These are phyloP conservation scores for Metopolophium dirhodum DNA, from an alignment of 1,140 invertebrate genomes.

Conservation along the genomic window DNA sequence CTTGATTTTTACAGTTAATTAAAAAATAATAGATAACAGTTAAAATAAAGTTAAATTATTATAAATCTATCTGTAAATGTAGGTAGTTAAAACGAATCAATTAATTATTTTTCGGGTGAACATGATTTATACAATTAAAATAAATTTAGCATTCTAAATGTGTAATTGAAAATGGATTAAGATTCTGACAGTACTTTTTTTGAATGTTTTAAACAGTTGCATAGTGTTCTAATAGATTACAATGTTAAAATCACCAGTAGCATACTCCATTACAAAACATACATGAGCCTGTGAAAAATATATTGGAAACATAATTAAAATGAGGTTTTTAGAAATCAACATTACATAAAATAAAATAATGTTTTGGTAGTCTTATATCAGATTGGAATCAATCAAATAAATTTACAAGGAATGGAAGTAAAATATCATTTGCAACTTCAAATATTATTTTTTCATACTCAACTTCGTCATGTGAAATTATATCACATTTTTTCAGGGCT, in stretches of 20 bases:
- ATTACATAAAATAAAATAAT: background rate
- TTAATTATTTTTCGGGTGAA: no score
- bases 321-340: background rate
- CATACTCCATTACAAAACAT: conserved; percentile 99
- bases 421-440: conserved; percentile 95
- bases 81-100: no score
- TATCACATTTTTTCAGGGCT: conserved; percentile 99
- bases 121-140: no score
- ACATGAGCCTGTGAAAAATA: conserved; percentile 77
- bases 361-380: conserved; percentile 69
- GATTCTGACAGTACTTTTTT: background rate
- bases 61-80: no score
- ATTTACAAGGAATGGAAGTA: conserved; percentile 99
- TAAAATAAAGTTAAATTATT: no score
- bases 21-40: no score
- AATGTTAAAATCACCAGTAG: conserved; percentile 86
- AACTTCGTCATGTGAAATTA: conserved; percentile 97
- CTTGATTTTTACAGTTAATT: no score
- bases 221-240: background rate
- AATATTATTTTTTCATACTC: conserved; percentile 99
- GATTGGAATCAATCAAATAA: conserved; percentile 99
- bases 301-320: background rate
- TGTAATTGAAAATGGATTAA: background rate
- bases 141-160: background rate
- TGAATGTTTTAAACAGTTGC: background rate